Conservation (phyloP, 2,113 vertebrate genomes). For the Climacteris rufus region DNA sequence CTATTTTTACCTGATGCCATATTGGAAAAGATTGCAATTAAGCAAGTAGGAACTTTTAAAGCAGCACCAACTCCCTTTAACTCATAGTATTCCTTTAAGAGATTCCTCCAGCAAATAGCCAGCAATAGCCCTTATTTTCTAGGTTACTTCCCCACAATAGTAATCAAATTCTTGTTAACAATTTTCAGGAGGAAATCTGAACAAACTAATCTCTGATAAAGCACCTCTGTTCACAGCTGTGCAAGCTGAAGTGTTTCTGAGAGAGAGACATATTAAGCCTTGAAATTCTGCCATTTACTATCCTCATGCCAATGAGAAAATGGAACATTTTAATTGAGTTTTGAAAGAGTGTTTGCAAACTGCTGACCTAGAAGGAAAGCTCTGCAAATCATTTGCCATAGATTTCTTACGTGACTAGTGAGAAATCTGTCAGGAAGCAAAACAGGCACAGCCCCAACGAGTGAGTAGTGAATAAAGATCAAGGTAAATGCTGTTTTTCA, state of each 20-base stretch:
- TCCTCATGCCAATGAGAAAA: conserved; percentile 39
- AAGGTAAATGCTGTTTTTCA: not conserved
- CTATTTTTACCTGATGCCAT: not conserved
- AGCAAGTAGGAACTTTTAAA: not conserved
- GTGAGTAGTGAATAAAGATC: not conserved
- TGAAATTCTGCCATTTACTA: conserved; percentile 45
- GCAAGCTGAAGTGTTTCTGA: conserved; percentile 4
- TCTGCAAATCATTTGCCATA: conserved; percentile 51
- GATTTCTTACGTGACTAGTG: conserved; percentile 31
- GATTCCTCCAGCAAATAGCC: conserved; percentile 40
- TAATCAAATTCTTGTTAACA: conserved; percentile 35
- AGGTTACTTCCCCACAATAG: not conserved
- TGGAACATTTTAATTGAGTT: conserved; percentile 48
- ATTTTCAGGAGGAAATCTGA: conserved; percentile 27
- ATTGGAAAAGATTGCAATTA: not conserved
- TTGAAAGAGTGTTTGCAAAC: conserved; percentile 56
- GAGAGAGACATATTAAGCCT: conserved; percentile 22
- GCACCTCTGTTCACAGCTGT: not conserved
- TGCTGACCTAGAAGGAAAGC: conserved; percentile 59
- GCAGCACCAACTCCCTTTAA: not conserved
- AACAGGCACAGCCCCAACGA: not conserved
- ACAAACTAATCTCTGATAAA: conserved; percentile 20
- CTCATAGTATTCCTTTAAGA: conserved; percentile 30
- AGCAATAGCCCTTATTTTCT: conserved; percentile 12
- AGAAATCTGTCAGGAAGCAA: conserved; percentile 20